These are phyloP conservation scores for Pangasius macronema DNA, from an alignment of 2,797 vertebrate genomes.

Conservation along the genomic window DNA sequence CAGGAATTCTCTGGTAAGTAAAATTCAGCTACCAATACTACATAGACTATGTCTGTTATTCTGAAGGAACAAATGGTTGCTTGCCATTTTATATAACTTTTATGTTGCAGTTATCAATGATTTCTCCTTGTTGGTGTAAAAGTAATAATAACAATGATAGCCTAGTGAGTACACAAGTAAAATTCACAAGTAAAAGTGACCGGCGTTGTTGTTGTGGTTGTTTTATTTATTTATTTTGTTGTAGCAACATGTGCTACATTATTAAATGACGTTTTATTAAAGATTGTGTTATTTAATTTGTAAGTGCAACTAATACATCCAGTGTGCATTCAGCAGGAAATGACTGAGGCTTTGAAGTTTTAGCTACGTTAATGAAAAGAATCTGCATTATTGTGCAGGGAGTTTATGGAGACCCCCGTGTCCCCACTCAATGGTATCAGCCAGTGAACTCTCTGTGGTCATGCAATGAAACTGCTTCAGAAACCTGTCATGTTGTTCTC, in stretches of 20 bases:
- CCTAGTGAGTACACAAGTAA: conserved; percentile 10
- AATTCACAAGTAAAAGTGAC: not conserved
- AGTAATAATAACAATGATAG: not conserved
- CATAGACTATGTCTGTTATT: conserved; percentile 25
- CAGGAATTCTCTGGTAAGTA: conserved; percentile 61
- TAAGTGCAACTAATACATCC: not conserved
- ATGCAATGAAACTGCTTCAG: conserved; percentile 64
- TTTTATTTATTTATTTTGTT: conserved; percentile 16
- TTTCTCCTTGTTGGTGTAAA: conserved; percentile 8
- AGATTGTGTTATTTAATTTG: conserved; percentile 4
- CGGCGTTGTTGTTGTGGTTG: conserved; percentile 15
- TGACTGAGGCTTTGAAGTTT: not conserved
- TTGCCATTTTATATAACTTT: conserved; percentile 1
- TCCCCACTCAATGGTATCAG: conserved; percentile 64
- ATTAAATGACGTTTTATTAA: conserved; percentile 1
- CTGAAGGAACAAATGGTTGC: conserved; percentile 6
- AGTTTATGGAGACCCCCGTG: conserved; percentile 59
- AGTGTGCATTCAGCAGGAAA: not conserved
- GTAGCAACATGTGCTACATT: conserved; percentile 24
- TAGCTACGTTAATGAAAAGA: conserved; percentile 28
- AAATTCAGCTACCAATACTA: conserved; percentile 60
- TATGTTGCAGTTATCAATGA: not conserved
- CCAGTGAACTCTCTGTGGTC: conserved; percentile 72
- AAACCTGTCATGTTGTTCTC: conserved; percentile 66
- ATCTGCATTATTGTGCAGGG: conserved; percentile 29